Evolutionary conservation across 2,113 vertebrate species (phyloP).

Genomic region (Rhineura floridana): DNA sequence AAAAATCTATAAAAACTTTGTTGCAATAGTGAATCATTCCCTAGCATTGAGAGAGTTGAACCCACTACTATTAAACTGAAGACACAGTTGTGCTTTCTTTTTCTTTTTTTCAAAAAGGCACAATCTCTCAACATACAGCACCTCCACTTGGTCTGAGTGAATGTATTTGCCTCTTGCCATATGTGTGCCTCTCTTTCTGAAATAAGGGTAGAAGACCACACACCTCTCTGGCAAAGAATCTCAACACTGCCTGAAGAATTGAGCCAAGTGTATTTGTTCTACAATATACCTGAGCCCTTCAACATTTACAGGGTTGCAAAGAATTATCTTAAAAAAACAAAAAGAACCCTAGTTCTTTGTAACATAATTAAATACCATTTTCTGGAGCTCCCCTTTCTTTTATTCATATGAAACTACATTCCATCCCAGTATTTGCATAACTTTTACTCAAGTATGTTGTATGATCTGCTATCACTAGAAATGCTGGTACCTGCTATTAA

Average conservation of each 20-base stretch:
- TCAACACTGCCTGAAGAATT: neutral
- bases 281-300: neutral
- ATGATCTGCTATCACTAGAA: neutral
- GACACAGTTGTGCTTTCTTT: neutral
- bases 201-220: neutral
- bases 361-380: neutral
- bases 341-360: neutral
- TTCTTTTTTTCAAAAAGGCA: neutral
- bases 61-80: neutral
- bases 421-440: neutral
- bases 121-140: neutral
- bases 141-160: neutral
- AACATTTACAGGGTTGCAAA: neutral
- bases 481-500: neutral
- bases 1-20: neutral
- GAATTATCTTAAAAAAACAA: fast-evolving
- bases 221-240: neutral
- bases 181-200: neutral
- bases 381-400: slow-evolving; percentile 7
- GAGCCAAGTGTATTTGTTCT: neutral
- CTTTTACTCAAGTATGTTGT: neutral
- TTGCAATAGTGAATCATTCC: neutral
- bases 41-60: neutral
- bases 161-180: neutral
- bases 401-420: neutral